These are phyloP conservation scores for Nemotelus nigrinus DNA, from an alignment of 2,888 invertebrate genomes.

Conservation along the genomic window DNA sequence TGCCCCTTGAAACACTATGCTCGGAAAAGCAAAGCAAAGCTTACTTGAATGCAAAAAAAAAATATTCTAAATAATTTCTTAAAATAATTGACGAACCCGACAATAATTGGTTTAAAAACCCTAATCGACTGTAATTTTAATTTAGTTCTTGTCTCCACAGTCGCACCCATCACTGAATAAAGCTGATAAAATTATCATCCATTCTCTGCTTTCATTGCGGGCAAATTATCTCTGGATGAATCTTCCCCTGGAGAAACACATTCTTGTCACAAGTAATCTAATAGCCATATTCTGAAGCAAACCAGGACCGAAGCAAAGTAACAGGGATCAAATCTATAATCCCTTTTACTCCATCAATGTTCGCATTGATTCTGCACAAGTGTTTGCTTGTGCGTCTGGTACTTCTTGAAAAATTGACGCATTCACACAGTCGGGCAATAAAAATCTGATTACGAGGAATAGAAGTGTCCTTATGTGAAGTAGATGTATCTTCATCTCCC, in stretches of 20 bases:
- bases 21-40: no score
- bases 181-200: no score
- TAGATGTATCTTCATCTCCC: slow-evolving; percentile 13
- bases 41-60: no score
- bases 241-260: background rate
- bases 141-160: no score
- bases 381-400: background rate
- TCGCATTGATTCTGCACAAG: background rate
- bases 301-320: slow-evolving; percentile 2
- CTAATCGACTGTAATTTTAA: no score
- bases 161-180: no score
- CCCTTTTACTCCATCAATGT: background rate
- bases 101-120: no score
- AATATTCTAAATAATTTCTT: no score
- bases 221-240: slow-evolving; percentile 3
- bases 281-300: slow-evolving; percentile 4
- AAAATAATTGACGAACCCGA: no score
- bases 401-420: slow-evolving; percentile 21
- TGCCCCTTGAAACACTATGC: no score
- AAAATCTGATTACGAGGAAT: slow-evolving; percentile 34
- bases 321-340: background rate
- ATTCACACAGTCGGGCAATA: slow-evolving; percentile 29
- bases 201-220: background rate
- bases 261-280: slow-evolving; percentile 2
- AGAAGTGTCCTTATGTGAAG: slow-evolving; percentile 13